These are phyloP conservation scores for Nemurella pictetii DNA, from an alignment of 2,888 invertebrate genomes.

Conservation along the genomic window DNA sequence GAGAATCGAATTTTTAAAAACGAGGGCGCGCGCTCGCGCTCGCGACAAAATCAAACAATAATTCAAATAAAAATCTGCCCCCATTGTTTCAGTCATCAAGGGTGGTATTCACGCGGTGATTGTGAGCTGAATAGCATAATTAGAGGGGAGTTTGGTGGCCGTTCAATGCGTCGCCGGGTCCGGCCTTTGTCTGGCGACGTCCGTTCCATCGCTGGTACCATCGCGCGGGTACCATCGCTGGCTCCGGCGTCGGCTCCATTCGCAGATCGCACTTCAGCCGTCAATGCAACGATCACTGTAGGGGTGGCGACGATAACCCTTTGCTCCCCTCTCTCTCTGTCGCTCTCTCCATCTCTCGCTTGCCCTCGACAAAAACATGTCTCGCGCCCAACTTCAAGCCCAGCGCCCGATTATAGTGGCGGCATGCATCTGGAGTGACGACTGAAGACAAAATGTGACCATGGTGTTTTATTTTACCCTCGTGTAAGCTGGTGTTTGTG, in stretches of 20 bases:
- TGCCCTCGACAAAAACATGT: constrained; percentile 6
- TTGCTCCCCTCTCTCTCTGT: too few species aligned
- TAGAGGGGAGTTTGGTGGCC: constrained; percentile 41
- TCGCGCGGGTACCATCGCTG: neutral
- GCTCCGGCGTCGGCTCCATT: neutral
- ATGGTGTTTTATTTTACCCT: too few species aligned
- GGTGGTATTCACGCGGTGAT: constrained; percentile 37
- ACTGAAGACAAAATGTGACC: too few species aligned
- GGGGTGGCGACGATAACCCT: neutral
- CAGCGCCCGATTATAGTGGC: neutral
- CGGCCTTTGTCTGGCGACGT: neutral
- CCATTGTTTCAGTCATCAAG: constrained; percentile 43
- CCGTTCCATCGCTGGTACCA: neutral
- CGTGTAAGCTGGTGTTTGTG: too few species aligned
- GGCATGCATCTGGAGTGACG: neutral
- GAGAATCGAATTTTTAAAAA: neutral
- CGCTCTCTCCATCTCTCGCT: too few species aligned
- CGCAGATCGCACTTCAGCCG: neutral
- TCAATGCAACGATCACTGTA: neutral
- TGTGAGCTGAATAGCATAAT: constrained; percentile 42
- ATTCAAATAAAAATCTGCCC: constrained; percentile 40
- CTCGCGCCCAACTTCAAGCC: neutral
- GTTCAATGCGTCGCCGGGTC: neutral
- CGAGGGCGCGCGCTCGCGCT: constrained; percentile 18
- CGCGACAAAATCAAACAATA: constrained; percentile 40